Conservation (phyloP, 2,888 invertebrate genomes). For the Zhuqinia jingwanae region DNA sequence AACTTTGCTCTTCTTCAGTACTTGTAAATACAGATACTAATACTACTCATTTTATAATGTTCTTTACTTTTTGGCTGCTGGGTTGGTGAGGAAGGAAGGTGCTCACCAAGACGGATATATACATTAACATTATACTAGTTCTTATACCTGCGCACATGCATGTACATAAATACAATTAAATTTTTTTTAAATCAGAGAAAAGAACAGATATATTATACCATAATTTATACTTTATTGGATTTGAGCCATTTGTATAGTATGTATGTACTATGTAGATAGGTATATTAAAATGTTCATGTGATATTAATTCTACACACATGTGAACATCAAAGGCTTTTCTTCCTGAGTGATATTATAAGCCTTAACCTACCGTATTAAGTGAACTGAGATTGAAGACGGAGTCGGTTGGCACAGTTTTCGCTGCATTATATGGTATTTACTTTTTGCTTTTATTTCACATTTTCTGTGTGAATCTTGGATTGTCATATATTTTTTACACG, state of each 20-base stretch:
- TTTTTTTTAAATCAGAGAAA: background rate
- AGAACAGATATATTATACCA: no score
- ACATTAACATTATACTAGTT: background rate
- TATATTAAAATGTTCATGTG: background rate
- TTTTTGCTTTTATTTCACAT: constrained; percentile 20
- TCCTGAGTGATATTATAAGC: background rate
- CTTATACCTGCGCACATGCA: no score
- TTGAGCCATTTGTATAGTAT: no score
- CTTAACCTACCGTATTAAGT: constrained; percentile 23
- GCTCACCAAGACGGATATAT: background rate
- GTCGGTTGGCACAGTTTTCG: constrained; percentile 57
- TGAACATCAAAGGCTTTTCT: no score
- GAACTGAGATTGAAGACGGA: constrained; percentile 39
- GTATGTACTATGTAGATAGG: background rate
- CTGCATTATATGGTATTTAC: background rate
- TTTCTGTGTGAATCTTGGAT: constrained; percentile 63
- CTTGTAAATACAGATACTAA: no score
- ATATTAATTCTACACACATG: no score
- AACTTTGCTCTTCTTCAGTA: no score
- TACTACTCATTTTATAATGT: background rate
- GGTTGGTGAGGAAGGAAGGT: constrained; percentile 53
- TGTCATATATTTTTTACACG: constrained; percentile 41
- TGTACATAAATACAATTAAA: background rate
- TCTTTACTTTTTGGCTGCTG: background rate
- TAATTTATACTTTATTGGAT: no score